Evolutionary conservation across 1,140 invertebrate genomes (phyloP), one percentile per base, ranked within the genome.

Genomic region (Mizuhopecten yessoensis): DNA sequence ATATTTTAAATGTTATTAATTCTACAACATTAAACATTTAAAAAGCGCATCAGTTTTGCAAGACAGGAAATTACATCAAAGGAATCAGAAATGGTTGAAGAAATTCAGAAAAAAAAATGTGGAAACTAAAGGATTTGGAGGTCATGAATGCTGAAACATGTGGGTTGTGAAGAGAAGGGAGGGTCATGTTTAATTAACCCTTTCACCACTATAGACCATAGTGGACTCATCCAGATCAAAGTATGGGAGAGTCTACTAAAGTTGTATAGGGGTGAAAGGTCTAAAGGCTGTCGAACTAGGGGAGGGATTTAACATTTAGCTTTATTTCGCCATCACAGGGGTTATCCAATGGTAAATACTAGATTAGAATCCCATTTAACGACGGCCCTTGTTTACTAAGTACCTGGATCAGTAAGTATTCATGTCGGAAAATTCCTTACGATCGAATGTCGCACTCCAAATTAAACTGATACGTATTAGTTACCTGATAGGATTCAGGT

Each of bases 401-500:
- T 75, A 5, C 57, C 57, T 75, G n/a, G 57, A 75, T 75, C 57
- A 75, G 57, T n/a, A 75, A 75, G 57, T 29, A 75, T 75, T 75
- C 57, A 75, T 1, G 23, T 29, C 23, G 5, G 5, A n/a, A 75
- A 75, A 75, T 75, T 75, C 57, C 57, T 29, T 3, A 75, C n/a
- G 57, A 75, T 75, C 57, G 23, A n/a, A 75, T 75, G 57, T 75
- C 57, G n/a, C 57, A 75, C 57, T 75, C 57, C 57, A 75, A 75
- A 75, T 75, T 75, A 75, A 75, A 75, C 9, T 75, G 57, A 75
- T 75, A 75, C 57, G 23, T 29, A 29, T 75, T 75, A 75, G 57
- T 75, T 75, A 75, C 57, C 57, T 75, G 57, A 75, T 75, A 75
- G 57, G 57, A 75, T 75, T 75, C 57, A 75, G 57, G 57, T 75